Evolutionary conservation across 1,140 invertebrate genomes (phyloP).

Genomic region (Aradophagus sp.): DNA sequence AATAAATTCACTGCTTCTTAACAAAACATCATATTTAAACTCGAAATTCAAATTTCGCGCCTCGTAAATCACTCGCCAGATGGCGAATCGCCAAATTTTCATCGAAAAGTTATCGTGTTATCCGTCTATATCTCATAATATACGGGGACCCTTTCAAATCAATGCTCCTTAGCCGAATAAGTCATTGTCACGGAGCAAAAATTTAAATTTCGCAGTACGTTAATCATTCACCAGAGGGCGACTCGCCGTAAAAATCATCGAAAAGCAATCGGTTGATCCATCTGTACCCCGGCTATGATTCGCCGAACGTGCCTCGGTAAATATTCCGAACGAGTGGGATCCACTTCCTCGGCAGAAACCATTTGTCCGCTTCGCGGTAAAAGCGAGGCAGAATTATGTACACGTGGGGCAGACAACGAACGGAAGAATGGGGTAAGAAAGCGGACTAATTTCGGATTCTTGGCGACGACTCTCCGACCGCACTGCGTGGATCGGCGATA

Average conservation of each 20-base stretch:
- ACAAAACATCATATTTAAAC: slow-evolving; percentile 4
- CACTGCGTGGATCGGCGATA: slow-evolving; percentile 38
- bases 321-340: slow-evolving; percentile 40
- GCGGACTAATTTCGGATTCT: slow-evolving; percentile 52
- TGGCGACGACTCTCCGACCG: slow-evolving; percentile 35
- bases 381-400: slow-evolving; percentile 36
- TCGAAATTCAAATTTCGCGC: background rate
- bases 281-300: slow-evolving; percentile 36
- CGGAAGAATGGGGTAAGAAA: slow-evolving; percentile 29
- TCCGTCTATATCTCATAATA: too few species aligned
- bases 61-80: too few species aligned
- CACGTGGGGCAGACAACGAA: slow-evolving; percentile 22
- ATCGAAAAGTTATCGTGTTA: too few species aligned
- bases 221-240: slow-evolving; percentile 6
- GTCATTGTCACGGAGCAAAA: too few species aligned
- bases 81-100: too few species aligned
- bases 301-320: slow-evolving; percentile 36
- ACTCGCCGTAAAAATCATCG: slow-evolving; percentile 12
- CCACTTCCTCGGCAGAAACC: slow-evolving; percentile 40
- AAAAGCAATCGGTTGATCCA: slow-evolving; percentile 30
- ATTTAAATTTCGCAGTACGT: slow-evolving; percentile 12
- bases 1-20: too few species aligned
- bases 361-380: slow-evolving; percentile 45
- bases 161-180: too few species aligned
- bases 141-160: too few species aligned